phyloP scores from a whole-genome alignment of 2,888 invertebrate genomes.

The Morpho helenor region DNA sequence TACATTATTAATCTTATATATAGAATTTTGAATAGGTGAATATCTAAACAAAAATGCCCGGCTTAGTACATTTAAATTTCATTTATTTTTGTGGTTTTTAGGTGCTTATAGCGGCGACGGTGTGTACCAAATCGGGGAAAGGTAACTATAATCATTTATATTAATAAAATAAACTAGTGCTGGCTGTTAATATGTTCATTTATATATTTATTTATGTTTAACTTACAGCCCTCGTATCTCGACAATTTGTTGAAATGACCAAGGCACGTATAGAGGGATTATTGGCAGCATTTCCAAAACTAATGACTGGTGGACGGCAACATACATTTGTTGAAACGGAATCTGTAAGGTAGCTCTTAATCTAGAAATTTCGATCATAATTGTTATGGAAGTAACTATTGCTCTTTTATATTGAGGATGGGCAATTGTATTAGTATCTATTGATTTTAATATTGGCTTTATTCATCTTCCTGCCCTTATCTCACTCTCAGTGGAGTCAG shows the following conservation, averaged over 20 bases:
- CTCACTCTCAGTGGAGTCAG: too few relatives aligned
- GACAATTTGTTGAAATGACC: slow-evolving; percentile 99
- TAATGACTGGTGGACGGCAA: slow-evolving; percentile 97
- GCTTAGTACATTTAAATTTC: slow-evolving; percentile 35
- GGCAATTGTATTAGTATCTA: too few relatives aligned
- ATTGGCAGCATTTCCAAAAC: slow-evolving; percentile 98
- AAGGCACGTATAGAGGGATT: slow-evolving; percentile 98
- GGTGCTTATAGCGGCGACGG: slow-evolving; percentile 98
- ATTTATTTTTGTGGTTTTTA: slow-evolving; percentile 70
- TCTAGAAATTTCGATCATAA: neutral
- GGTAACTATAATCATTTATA: slow-evolving; percentile 76
- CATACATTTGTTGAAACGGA: slow-evolving; percentile 99
- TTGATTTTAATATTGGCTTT: too few relatives aligned
- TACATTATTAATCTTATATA: too few relatives aligned
- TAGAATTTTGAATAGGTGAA: neutral
- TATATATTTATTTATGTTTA: neutral
- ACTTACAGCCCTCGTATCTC: slow-evolving; percentile 92
- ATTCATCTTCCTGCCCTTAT: too few relatives aligned
- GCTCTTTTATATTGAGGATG: too few relatives aligned
- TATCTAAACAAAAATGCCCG: slow-evolving; percentile 27
- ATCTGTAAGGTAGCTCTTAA: slow-evolving; percentile 83
- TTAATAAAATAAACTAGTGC: neutral
- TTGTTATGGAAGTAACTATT: too few relatives aligned
- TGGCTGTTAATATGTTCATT: neutral
- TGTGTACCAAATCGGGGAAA: slow-evolving; percentile 96